A percentile compares a stretch with the other conserved stretches of the same genome.
These are phyloP conservation scores for Drosophila pegasa DNA, from an alignment of 2,888 invertebrate genomes.

Conservation along the genomic window DNA sequence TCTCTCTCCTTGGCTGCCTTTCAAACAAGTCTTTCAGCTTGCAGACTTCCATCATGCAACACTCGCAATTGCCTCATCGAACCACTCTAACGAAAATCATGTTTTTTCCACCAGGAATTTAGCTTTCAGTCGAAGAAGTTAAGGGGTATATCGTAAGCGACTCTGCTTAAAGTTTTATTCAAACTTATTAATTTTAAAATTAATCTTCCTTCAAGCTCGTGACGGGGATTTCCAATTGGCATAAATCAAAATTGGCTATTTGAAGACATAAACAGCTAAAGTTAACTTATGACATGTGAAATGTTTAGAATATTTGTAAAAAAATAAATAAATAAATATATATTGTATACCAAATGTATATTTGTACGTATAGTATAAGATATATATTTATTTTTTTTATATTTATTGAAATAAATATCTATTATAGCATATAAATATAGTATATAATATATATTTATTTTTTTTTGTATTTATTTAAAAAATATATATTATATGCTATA, in stretches of 20 bases:
- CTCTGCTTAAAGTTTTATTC: background rate
- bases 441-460: too few species aligned
- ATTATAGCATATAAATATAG: background rate
- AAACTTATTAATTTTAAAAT: background rate
- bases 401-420: background rate
- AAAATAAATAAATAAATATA: background rate
- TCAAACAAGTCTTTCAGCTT: background rate
- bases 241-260: background rate
- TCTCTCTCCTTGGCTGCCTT: background rate
- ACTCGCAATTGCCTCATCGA: background rate
- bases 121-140: background rate
- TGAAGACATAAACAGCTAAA: background rate
- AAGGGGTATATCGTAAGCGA: background rate
- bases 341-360: background rate
- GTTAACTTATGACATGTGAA: background rate
- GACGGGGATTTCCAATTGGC: background rate
- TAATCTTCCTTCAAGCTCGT: background rate
- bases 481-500: background rate
- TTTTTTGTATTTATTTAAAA: too few species aligned
- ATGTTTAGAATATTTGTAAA: background rate
- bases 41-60: background rate
- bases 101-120: too few species aligned
- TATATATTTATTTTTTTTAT: background rate
- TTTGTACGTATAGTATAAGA: background rate
- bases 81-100: too few species aligned